Conservation (phyloP, 2,113 vertebrate species). For the Larimichthys crocea region DNA sequence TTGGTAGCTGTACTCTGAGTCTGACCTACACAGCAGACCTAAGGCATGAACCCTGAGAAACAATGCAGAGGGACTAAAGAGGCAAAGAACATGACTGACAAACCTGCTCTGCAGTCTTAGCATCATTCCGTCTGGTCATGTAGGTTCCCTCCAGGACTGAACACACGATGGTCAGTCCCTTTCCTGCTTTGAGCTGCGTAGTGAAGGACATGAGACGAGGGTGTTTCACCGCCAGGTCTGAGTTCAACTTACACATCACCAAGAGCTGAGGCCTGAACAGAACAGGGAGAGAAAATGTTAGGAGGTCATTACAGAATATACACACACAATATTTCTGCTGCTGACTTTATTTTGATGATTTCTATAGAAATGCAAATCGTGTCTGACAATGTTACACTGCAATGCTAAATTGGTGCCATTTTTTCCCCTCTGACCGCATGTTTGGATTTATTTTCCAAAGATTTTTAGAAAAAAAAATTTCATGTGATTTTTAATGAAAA, state of each 20-base stretch:
- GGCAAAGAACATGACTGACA: not conserved
- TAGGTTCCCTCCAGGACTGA: slow-evolving; percentile 94
- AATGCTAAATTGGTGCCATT: not conserved
- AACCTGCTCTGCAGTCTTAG: slow-evolving; percentile 91
- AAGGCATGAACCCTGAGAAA: not conserved
- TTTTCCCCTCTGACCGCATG: no score
- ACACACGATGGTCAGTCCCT: slow-evolving; percentile 94
- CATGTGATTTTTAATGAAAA: not conserved
- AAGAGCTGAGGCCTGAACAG: slow-evolving; percentile 90
- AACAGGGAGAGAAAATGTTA: not conserved
- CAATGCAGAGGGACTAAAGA: not conserved
- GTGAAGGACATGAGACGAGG: slow-evolving; percentile 92
- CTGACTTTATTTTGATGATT: not conserved
- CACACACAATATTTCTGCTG: not conserved
- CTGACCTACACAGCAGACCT: not conserved
- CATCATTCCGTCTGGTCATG: slow-evolving; percentile 87
- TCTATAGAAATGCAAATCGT: not conserved
- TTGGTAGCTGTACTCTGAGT: not conserved
- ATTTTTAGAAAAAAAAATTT: no score
- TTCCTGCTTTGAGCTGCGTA: slow-evolving; percentile 94
- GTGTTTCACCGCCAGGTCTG: slow-evolving; percentile 89
- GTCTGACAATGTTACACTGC: not conserved
- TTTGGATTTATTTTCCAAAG: no score
- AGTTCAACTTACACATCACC: slow-evolving; percentile 91
- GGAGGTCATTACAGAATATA: no score